Evolutionary conservation across 2,888 invertebrate genomes (phyloP).

Genomic region (Lathronympha strigana): DNA sequence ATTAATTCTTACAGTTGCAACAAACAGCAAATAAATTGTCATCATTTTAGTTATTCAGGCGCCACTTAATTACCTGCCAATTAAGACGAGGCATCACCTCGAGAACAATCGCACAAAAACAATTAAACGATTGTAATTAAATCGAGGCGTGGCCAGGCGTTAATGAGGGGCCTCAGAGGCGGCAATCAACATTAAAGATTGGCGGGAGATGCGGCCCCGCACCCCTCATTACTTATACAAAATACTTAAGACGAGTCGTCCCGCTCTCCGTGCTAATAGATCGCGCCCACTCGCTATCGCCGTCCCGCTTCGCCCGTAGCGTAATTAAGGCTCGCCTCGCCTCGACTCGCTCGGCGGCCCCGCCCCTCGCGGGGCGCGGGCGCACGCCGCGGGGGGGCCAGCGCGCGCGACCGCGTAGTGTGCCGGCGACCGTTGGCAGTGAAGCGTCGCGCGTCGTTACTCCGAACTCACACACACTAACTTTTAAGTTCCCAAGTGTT

Average conservation of each 20-base stretch:
- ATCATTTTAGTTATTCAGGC: slow-evolving; percentile 23
- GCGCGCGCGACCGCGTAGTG: slow-evolving; percentile 75
- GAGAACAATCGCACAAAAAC: slow-evolving; percentile 59
- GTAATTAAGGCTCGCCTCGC: slow-evolving; percentile 83
- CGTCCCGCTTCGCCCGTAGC: slow-evolving; percentile 80
- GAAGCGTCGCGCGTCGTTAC: slow-evolving; percentile 72
- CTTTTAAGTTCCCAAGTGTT: slow-evolving; percentile 74
- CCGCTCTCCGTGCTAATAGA: slow-evolving; percentile 87
- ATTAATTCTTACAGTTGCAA: slow-evolving; percentile 15
- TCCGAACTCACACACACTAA: slow-evolving; percentile 70
- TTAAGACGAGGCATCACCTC: slow-evolving; percentile 58
- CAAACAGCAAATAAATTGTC: slow-evolving; percentile 11
- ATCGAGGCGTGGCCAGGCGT: slow-evolving; percentile 80
- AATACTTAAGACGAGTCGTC: slow-evolving; percentile 85
- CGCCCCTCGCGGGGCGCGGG: slow-evolving; percentile 64
- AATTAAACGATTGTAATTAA: slow-evolving; percentile 80
- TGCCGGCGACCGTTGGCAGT: slow-evolving; percentile 81
- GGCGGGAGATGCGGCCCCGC: slow-evolving; percentile 83
- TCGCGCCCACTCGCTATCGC: slow-evolving; percentile 84
- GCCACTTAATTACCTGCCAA: slow-evolving; percentile 51
- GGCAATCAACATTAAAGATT: slow-evolving; percentile 84
- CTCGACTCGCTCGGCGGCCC: slow-evolving; percentile 75
- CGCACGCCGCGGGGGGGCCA: slow-evolving; percentile 57
- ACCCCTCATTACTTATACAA: slow-evolving; percentile 85
- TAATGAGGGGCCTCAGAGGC: slow-evolving; percentile 83